phyloP scores from a whole-genome alignment of 53 echinoderm and acorn worm species.

The Glandiceps talaboti region DNA sequence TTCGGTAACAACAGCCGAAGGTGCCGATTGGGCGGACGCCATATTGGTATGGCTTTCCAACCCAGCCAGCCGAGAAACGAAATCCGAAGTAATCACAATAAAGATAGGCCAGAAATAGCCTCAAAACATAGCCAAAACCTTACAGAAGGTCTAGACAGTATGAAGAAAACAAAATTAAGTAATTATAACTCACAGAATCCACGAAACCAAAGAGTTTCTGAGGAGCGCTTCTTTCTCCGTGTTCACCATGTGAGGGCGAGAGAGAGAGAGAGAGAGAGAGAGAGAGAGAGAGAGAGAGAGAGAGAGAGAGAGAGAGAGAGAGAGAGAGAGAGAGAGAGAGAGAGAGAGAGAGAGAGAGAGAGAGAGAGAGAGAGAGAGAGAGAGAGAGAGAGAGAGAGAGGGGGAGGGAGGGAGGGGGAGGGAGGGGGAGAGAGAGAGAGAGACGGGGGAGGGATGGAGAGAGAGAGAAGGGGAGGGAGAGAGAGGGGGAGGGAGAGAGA shows the following conservation, averaged over 20 bases:
- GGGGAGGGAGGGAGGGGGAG: too few relatives aligned
- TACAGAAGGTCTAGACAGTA: too few relatives aligned
- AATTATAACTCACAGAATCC: too few relatives aligned
- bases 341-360: slow-evolving; percentile 1
- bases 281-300: slow-evolving; percentile 1
- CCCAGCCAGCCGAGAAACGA: neutral
- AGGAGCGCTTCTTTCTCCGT: too few relatives aligned
- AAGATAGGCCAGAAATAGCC: too few relatives aligned
- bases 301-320: slow-evolving; percentile 1
- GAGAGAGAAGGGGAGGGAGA: neutral
- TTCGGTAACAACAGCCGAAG: neutral
- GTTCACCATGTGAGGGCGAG: too few relatives aligned
- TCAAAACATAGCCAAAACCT: too few relatives aligned
- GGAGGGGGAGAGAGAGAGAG: neutral
- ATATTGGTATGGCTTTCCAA: neutral
- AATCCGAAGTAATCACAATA: neutral
- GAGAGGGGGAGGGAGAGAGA: neutral
- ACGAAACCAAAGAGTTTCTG: too few relatives aligned
- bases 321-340: slow-evolving; percentile 1
- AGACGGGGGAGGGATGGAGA: neutral
- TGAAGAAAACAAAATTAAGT: too few relatives aligned
- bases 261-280: slow-evolving; percentile 1
- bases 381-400: neutral
- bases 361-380: slow-evolving; percentile 1
- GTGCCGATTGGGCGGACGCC: neutral